Evolutionary conservation across 2,113 vertebrate species (phyloP).

Genomic region (Epinephelus moara): DNA sequence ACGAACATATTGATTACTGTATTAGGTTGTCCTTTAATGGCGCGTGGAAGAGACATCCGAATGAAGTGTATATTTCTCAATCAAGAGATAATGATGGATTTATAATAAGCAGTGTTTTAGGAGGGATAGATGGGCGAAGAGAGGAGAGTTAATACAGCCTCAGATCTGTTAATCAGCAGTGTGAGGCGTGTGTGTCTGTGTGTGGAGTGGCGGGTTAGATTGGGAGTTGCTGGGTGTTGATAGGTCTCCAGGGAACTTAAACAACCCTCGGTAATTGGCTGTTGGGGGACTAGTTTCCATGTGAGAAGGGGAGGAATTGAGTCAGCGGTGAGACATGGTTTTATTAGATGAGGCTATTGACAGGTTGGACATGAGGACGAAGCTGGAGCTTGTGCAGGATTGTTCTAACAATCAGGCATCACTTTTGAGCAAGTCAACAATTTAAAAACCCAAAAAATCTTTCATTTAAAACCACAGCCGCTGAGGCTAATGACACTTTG

Average conservation of each 20-base stretch:
- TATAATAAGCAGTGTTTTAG: conserved; percentile 30
- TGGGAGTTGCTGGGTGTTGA: conserved; percentile 30
- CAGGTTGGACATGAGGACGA: neutral
- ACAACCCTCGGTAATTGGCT: conserved; percentile 36
- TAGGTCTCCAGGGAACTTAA: conserved; percentile 22
- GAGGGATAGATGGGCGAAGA: neutral
- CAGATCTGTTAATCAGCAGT: conserved; percentile 48
- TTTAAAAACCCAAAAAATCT: neutral
- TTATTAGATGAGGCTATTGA: neutral
- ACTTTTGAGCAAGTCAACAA: neutral
- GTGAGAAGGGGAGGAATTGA: neutral
- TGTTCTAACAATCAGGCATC: neutral
- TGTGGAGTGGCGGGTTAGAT: neutral
- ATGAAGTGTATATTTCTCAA: conserved; percentile 39
- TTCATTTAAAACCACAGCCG: neutral
- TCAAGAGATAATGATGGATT: conserved; percentile 37
- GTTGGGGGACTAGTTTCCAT: conserved; percentile 10
- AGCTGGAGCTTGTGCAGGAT: neutral
- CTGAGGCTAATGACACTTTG: neutral
- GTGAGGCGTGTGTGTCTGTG: conserved; percentile 9
- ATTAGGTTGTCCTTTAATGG: conserved; percentile 34
- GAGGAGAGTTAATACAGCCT: conserved; percentile 3
- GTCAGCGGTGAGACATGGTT: neutral
- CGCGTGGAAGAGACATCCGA: conserved; percentile 27
- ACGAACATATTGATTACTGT: conserved; percentile 19